A percentile compares a stretch with the other conserved stretches of the same genome.
Conservation (phyloP, 2,888 invertebrate species). For the Drosophila gaucha region DNA sequence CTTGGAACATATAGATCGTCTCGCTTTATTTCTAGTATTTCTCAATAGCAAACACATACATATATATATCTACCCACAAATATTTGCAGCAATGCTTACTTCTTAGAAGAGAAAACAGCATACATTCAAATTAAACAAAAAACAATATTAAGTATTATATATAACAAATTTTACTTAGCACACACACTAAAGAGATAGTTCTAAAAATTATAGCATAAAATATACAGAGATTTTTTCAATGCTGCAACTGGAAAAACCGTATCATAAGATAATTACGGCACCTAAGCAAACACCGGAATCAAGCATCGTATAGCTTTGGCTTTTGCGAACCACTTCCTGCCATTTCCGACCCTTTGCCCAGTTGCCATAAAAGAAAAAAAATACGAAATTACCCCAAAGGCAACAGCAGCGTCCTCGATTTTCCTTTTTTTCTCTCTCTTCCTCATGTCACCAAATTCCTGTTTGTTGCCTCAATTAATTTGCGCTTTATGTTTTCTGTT, state of each 20-base stretch:
- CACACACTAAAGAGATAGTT: background rate
- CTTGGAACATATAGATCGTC: no score
- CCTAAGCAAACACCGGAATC: slow-evolving; percentile 58
- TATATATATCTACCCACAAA: no score
- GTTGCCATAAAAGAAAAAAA: slow-evolving; percentile 33
- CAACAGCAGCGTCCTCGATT: slow-evolving; percentile 36
- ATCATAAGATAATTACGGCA: slow-evolving; percentile 50
- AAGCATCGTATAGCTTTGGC: slow-evolving; percentile 37
- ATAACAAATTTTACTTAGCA: background rate
- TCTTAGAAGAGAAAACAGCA: no score
- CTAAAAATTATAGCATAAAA: slow-evolving; percentile 17
- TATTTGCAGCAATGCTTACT: no score
- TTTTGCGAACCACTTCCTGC: slow-evolving; percentile 54
- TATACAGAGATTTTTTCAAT: slow-evolving; percentile 6
- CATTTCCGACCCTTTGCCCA: slow-evolving; percentile 67
- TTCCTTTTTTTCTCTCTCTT: slow-evolving; percentile 14
- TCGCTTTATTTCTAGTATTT: no score
- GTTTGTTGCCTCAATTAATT: slow-evolving; percentile 71
- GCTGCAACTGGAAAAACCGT: slow-evolving; percentile 8
- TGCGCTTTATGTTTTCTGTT: slow-evolving; percentile 68
- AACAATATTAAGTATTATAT: slow-evolving; percentile 5
- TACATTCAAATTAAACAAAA: background rate
- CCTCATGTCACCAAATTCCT: slow-evolving; percentile 11
- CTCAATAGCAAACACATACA: no score
- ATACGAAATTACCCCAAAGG: slow-evolving; percentile 31